Percentiles rank a stretch among this genome's conserved stretches.
phyloP scores from a whole-genome alignment of 1,140 invertebrate genomes.

The Lepeophtheirus salmonis region DNA sequence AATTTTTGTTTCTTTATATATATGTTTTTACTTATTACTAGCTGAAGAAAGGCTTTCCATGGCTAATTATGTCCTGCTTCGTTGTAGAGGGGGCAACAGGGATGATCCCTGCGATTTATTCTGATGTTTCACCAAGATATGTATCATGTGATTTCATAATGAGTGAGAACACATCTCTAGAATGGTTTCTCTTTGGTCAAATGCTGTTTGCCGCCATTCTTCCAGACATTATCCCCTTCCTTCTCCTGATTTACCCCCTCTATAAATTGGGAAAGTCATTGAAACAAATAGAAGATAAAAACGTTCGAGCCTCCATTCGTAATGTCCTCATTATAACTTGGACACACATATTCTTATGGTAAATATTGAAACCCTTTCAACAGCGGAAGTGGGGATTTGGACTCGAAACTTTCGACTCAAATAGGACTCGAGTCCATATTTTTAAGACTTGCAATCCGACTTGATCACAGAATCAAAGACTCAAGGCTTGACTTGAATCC shows the following conservation, averaged over 20 bases:
- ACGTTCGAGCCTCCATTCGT: not conserved
- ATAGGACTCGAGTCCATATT: no score
- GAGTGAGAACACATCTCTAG: not conserved
- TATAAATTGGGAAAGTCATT: not conserved
- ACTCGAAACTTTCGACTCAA: no score
- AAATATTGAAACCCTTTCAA: no score
- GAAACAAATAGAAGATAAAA: not conserved
- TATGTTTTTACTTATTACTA: no score
- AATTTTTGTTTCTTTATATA: not conserved
- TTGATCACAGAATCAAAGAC: no score
- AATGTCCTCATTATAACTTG: not conserved
- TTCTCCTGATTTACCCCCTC: not conserved
- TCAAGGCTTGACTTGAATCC: no score
- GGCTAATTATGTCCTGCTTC: not conserved
- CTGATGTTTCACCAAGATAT: not conserved
- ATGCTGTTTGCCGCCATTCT: not conserved
- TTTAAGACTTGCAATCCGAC: no score
- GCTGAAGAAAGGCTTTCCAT: not conserved
- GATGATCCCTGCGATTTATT: not conserved
- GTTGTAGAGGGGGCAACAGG: not conserved
- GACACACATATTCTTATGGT: not conserved
- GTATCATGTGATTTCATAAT: not conserved
- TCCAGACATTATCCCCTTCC: not conserved
- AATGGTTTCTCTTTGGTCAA: not conserved
- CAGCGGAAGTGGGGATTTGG: no score